Conservation (phyloP, 2,888 invertebrate genomes). For the Andrena praecox region DNA sequence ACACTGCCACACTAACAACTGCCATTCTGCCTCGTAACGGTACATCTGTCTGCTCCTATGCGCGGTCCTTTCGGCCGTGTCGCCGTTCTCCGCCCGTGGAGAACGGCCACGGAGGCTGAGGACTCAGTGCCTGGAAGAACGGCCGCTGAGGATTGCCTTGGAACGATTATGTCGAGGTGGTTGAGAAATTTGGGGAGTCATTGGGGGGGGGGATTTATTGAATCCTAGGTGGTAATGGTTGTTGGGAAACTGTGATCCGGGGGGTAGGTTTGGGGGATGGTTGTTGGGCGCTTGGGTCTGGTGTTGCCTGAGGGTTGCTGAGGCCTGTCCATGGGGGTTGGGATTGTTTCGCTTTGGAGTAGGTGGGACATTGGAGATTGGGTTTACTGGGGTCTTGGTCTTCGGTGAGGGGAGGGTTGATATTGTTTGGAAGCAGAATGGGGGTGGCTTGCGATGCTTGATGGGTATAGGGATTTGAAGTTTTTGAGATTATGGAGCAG, state of each 20-base stretch:
- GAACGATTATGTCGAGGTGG: not conserved
- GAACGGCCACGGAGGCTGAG: conserved; percentile 23
- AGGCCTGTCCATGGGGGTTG: too few relatives aligned
- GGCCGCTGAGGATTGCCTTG: too few relatives aligned
- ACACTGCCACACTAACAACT: conserved; percentile 80
- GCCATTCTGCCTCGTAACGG: conserved; percentile 76
- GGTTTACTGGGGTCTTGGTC: too few relatives aligned
- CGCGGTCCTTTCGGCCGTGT: conserved; percentile 64
- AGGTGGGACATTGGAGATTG: too few relatives aligned
- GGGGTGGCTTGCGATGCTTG: too few relatives aligned
- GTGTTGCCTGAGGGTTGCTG: too few relatives aligned
- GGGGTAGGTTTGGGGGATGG: not conserved
- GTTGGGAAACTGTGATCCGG: not conserved
- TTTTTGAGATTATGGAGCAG: too few relatives aligned
- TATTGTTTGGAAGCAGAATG: too few relatives aligned
- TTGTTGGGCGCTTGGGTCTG: too few relatives aligned
- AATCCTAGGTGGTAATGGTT: not conserved
- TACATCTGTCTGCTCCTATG: conserved; percentile 73
- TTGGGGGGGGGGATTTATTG: not conserved
- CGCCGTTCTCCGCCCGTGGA: conserved; percentile 34
- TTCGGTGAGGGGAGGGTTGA: too few relatives aligned
- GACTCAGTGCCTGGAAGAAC: not conserved
- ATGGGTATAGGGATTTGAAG: not conserved
- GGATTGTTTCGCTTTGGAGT: too few relatives aligned
- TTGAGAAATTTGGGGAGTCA: not conserved